A percentile compares a stretch with the other conserved stretches of the same genome.
These are phyloP conservation scores for Sebastes vulpes DNA, from an alignment of 2,797 vertebrate species.

Conservation along the genomic window DNA sequence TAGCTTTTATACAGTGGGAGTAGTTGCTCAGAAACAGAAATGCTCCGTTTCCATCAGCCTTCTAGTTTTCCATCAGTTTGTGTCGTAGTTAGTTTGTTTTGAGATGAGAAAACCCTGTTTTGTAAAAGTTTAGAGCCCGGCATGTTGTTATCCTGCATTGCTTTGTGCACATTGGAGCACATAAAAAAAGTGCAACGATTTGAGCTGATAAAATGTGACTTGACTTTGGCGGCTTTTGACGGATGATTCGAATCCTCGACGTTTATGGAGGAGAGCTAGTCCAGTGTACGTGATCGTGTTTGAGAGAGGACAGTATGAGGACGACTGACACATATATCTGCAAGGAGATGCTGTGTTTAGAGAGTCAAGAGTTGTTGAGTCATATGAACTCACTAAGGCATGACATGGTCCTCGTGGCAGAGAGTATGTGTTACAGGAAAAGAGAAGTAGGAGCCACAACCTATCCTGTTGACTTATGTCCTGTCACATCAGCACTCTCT, in stretches of 20 bases:
- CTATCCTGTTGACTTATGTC: constrained; percentile 16
- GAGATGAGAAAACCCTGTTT: too few species aligned
- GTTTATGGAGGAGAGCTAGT: background rate
- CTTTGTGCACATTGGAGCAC: background rate
- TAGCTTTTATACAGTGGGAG: too few species aligned
- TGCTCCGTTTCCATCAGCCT: too few species aligned
- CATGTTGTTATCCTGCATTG: background rate
- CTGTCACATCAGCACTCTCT: constrained; percentile 1
- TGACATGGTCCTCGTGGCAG: background rate
- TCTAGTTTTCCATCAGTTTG: too few species aligned
- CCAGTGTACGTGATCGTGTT: background rate
- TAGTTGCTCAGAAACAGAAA: too few species aligned
- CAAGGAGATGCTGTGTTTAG: background rate
- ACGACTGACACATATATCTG: background rate
- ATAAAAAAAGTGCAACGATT: background rate
- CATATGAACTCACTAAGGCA: background rate
- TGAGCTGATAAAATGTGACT: background rate
- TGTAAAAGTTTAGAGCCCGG: background rate
- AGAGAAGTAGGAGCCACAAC: constrained; percentile 24
- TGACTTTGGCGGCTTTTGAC: background rate
- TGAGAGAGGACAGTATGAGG: background rate
- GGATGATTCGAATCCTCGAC: accelerated
- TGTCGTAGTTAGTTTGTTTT: too few species aligned
- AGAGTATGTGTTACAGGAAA: constrained; percentile 6
- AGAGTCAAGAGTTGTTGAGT: background rate